Base-by-base conservation (phyloP, 1,140 invertebrate genomes). In the Leucophenga varia region DNA sequence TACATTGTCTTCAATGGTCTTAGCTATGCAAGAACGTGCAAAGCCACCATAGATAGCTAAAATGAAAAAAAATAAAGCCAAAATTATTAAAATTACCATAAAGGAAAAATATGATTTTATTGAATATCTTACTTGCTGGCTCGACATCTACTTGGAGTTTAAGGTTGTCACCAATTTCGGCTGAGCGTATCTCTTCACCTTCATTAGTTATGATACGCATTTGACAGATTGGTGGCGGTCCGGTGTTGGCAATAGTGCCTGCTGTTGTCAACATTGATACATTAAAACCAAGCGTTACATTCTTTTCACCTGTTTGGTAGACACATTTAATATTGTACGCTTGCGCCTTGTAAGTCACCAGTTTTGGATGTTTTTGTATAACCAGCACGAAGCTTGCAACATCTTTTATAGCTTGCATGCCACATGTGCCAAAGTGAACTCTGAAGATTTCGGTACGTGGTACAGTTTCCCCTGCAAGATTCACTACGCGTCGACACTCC, bases 281-380 rank as follows among this genome's bases (percentile, higher is more conserved):
- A 61, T 95, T 95, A 72, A 96, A 95, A 6, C 92, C 92, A 5
- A 95, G 77, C 0, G 90, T 95, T 0, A 96, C 91, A 43, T 93
- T 94, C 75, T 93, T 91, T 75, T 95, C 92, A 47, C 91, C 91
- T 1, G 91, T 95, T 76, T 93, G 89, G 72, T 95, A 95, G 39
- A 95, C 87, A 75, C 93, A 96, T 75, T 91, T 93, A 36, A 95
- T 93, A 73, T 95, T 91, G 76, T 95, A 96, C 1, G 93, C 93
- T 77, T 94, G 91, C 2, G 93, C 91, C 59, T 93, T 91, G 69
- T 90, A 93, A 4, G 93, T 96, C n/a, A 95, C 88, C 3, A 96
- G 77, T 81, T 93, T 94, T 0, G 92, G 92, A 84, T 96, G 93
- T 78, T 93, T 95, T 65, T 95, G 93, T 64, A 96, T 93, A 8